phyloP scores from a whole-genome alignment of 2,888 invertebrate species.

The Halocaridina rubra region DNA sequence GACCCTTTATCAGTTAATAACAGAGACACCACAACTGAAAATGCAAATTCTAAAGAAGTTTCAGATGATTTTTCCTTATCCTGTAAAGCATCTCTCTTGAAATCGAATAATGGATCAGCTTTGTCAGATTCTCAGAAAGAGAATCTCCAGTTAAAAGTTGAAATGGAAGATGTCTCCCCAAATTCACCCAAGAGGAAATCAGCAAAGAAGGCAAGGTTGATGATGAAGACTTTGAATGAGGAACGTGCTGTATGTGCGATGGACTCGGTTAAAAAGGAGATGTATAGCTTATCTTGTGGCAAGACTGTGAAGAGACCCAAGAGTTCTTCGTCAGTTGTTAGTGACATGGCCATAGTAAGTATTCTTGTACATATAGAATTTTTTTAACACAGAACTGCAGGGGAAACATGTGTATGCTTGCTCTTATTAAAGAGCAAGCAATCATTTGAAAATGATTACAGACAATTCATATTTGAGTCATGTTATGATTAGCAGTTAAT shows the following conservation, averaged over 20 bases:
- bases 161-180: background rate
- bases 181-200: slow-evolving; percentile 31
- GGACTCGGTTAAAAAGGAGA: too few relatives aligned
- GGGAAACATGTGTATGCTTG: too few relatives aligned
- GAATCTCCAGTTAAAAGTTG: background rate
- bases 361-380: background rate
- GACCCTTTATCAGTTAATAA: too few relatives aligned
- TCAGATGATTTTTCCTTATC: slow-evolving; percentile 4
- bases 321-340: background rate
- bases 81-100: background rate
- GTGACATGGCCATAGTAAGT: background rate
- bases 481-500: too few relatives aligned
- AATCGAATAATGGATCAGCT: background rate
- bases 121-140: background rate
- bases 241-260: too few relatives aligned
- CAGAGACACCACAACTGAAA: too few relatives aligned
- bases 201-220: slow-evolving; percentile 36
- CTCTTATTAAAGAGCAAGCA: too few relatives aligned
- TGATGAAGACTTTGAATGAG: slow-evolving; percentile 32
- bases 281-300: background rate
- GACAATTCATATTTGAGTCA: too few relatives aligned
- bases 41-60: background rate
- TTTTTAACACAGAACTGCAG: background rate
- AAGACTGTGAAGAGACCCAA: background rate
- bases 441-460: too few relatives aligned